phyloP scores from a whole-genome alignment of 2,888 invertebrate species.

The Dynastes hyllus region DNA sequence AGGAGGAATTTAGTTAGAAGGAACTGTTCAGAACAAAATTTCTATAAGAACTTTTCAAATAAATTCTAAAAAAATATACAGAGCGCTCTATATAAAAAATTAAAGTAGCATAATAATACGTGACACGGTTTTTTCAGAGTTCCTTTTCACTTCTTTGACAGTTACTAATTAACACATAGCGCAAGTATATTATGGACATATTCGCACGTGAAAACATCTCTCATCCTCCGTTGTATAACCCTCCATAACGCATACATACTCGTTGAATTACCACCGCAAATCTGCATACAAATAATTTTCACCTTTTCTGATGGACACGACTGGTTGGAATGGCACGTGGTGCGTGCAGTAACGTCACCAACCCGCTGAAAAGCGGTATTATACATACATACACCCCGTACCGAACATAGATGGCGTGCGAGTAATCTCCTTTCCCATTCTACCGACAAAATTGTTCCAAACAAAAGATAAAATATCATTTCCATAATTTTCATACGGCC shows the following conservation, averaged over 20 bases:
- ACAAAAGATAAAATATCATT: slow-evolving; percentile 27
- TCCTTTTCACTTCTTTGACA: neutral
- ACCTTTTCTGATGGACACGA: neutral
- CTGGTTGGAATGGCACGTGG: neutral
- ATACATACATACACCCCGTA: too few relatives aligned
- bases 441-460: slow-evolving; percentile 4
- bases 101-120: too few relatives aligned
- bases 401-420: neutral
- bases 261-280: neutral
- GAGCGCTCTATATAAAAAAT: too few relatives aligned
- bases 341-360: too few relatives aligned
- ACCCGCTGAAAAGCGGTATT: too few relatives aligned
- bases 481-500: slow-evolving; percentile 8
- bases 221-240: too few relatives aligned
- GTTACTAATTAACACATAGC: neutral
- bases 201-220: neutral
- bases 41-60: too few relatives aligned
- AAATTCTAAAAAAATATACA: too few relatives aligned
- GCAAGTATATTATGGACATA: neutral
- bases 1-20: too few relatives aligned
- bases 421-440: slow-evolving; percentile 6
- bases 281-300: slow-evolving; percentile 7
- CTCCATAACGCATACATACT: too few relatives aligned
- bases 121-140: too few relatives aligned
- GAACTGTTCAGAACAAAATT: too few relatives aligned